Base-by-base conservation (phyloP, 2,888 invertebrate genomes). In the Piscicola geometra region DNA sequence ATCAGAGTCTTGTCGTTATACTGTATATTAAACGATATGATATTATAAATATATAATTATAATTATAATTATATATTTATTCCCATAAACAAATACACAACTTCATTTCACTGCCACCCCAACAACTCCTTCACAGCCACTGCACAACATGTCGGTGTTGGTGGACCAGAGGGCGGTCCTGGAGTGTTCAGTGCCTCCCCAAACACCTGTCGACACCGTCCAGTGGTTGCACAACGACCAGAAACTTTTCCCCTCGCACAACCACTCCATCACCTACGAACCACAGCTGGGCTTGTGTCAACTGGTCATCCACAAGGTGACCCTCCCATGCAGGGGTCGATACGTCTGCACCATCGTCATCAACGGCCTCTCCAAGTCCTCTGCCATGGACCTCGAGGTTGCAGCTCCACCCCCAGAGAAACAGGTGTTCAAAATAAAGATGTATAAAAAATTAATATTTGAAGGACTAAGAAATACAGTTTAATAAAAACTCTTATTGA, bases 271-370 rank as follows among this genome's bases (percentile, higher is more conserved):
- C 77, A 89, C 90, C 79, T 91, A 89, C 90, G 82, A 91, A 91
- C 82, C 89, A 82, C 88, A 90, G 82, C 90, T 91, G 82, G 91
- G 91, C 76, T 90, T 91, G 79, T 91, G 91, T 85, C 88, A 90
- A 81, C 87, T 92, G 77, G n/a, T 93, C 91, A 84, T 93, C 90
- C 0, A 89, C 15, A 84, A 84, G 78, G 83, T 84, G 1, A 85
- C 85, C 81, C 85, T 84, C 1, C 85, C 79, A 36, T 82, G 82
- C 67, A 77, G 81, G 25, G 83, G 83, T 5, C 78, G 77, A 3
- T 82, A 80, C 78, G 78, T 79, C 0, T 83, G 83, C 78, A 80
- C 79, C 15, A 80, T 82, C 18, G 76, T 78, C 79, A 93, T 93
- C 84, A 89, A 91, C 50, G 91, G 91, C 73, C 93, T 75, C 28